Conservation (phyloP, 2,888 invertebrate species). For the Imbricaverruca yamaguchii region DNA sequence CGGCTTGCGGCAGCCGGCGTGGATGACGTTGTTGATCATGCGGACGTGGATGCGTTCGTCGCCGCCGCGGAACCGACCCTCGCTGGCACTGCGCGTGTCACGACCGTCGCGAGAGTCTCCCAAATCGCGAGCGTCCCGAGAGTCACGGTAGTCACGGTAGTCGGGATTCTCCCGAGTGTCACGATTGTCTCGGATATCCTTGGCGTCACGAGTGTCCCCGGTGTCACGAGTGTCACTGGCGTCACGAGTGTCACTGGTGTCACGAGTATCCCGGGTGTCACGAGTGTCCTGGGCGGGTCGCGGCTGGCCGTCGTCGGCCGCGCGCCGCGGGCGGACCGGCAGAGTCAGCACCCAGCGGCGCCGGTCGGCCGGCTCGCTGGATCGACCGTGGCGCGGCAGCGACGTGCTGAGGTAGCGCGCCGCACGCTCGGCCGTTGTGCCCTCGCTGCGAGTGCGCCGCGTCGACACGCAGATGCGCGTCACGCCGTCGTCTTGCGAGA, state of each 20-base stretch:
- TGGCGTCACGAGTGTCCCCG: too few relatives aligned
- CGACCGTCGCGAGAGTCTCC: not conserved
- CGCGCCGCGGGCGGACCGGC: not conserved
- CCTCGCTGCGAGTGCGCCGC: not conserved
- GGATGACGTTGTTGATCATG: not conserved
- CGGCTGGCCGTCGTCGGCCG: not conserved
- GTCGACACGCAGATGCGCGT: not conserved
- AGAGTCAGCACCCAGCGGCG: constrained; percentile 8
- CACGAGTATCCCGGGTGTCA: too few relatives aligned
- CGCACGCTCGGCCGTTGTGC: not conserved
- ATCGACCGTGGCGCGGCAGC: not conserved
- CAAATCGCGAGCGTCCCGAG: too few relatives aligned
- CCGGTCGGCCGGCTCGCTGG: not conserved
- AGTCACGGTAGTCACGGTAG: too few relatives aligned
- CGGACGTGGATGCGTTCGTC: not conserved
- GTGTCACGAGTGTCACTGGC: too few relatives aligned
- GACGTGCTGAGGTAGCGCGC: not conserved
- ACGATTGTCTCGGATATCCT: too few relatives aligned
- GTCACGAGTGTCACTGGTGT: too few relatives aligned
- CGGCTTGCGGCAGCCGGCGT: not conserved
- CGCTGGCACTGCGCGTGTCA: constrained; percentile 12
- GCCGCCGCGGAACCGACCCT: not conserved
- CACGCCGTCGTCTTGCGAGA: constrained; percentile 5
- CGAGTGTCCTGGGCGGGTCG: too few relatives aligned
- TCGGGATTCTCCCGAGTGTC: too few relatives aligned